phyloP scores from a whole-genome alignment of 2,113 vertebrate genomes.

The Philantomba maxwellii region DNA sequence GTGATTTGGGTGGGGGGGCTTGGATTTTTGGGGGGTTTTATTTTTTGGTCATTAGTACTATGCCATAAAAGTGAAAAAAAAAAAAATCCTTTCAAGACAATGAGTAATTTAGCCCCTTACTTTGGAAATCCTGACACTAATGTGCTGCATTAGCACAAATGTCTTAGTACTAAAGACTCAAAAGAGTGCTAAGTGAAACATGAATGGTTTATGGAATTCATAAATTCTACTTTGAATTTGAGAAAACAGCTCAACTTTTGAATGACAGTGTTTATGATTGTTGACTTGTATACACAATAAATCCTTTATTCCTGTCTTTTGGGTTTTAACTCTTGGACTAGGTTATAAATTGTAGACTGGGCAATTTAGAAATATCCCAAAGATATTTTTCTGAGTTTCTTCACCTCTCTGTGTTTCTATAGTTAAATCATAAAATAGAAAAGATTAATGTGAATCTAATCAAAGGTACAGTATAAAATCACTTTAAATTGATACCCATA shows the following conservation, averaged over 20 bases:
- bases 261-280: neutral
- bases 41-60: neutral
- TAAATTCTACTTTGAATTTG: slow-evolving; percentile 45
- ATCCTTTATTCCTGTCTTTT: slow-evolving; percentile 26
- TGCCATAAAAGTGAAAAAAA: slow-evolving; percentile 32
- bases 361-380: neutral
- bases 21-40: neutral
- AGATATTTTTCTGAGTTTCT: neutral
- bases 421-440: slow-evolving; percentile 18
- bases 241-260: slow-evolving; percentile 4
- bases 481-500: neutral
- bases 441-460: slow-evolving; percentile 8
- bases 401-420: neutral
- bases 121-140: slow-evolving; percentile 52
- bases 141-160: slow-evolving; percentile 38
- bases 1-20: neutral
- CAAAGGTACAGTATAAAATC: neutral
- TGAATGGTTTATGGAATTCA: slow-evolving; percentile 40
- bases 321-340: neutral
- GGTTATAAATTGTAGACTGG: neutral
- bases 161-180: slow-evolving; percentile 26
- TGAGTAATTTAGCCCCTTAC: slow-evolving; percentile 16
- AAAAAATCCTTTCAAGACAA: slow-evolving; percentile 19
- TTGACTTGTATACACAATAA: slow-evolving; percentile 1
- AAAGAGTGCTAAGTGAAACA: slow-evolving; percentile 46